Evolutionary conservation across 1,140 invertebrate genomes (phyloP), one percentile per base, ranked within the genome.

Genomic region (Lineus longissimus): DNA sequence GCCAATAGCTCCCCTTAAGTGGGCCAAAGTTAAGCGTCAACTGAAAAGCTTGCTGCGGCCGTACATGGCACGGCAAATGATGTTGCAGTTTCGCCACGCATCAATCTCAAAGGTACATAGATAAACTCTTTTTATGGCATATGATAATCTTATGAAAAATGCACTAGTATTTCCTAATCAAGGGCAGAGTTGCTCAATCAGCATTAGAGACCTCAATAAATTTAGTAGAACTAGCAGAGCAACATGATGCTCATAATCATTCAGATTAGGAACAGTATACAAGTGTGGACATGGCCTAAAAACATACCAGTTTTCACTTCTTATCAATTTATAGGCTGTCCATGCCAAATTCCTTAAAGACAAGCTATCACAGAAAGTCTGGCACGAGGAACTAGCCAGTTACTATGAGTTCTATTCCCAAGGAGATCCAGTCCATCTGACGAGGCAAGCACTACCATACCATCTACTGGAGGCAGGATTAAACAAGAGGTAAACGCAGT

Each of bases 21-120:
- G 73, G 74, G 68, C 70, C 2, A 69, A 69, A 31, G 65, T 70
- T 1, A 64, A 69, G 27, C 64, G 74, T n/a, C 36, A 60, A n/a
- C 55, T 77, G 2, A 76, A 73, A 43, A 71, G 69, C 9, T 76
- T 73, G 57, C 61, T 73, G 15, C 61, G 65, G 47, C 29, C 19
- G 19, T 33, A 47, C 40, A 27, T n/a, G 40, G 30, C 17, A 59
- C 31, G 23, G 30, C 11, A 17, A 43, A 29, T 4, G 40, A 27
- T 23, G 17, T n/a, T 59, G 11, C 58, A 59, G 33, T 59, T 59
- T 33, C 41, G 33, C 27, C 58, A 59, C 19, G 58, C 23, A 27
- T 36, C 58, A 11, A 40, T 59, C 2, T n/a, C 25, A 11, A 31
- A 59, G 58, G 58, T 59, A n/a, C 33, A 33, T 11, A 54, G 7